phyloP scores from a whole-genome alignment of 2,888 invertebrate genomes.

The Synergus japonicus region DNA sequence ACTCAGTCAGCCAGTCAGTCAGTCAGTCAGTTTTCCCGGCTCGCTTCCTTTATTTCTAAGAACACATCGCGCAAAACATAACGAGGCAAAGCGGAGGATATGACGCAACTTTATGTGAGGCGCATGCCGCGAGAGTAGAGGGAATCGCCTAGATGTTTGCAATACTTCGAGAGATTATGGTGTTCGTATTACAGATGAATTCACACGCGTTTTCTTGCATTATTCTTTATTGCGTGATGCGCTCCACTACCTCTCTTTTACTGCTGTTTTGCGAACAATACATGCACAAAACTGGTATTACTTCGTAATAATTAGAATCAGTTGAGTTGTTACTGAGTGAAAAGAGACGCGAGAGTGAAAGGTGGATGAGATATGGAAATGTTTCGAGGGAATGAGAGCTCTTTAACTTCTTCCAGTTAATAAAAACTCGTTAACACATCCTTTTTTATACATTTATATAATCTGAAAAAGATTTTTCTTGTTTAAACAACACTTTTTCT shows the following conservation, averaged over 20 bases:
- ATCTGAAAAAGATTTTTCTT: background rate
- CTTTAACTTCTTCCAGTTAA: background rate
- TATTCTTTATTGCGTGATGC: conserved; percentile 20
- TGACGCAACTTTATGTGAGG: conserved; percentile 34
- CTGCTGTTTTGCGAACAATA: conserved; percentile 12
- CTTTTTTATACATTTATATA: background rate
- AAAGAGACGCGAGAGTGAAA: conserved; percentile 23
- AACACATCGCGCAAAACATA: conserved; percentile 16
- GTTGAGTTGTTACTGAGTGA: background rate
- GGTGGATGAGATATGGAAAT: conserved; percentile 17
- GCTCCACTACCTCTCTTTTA: conserved; percentile 32
- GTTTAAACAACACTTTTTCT: background rate
- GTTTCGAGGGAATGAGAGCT: background rate
- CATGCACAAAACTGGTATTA: conserved; percentile 2
- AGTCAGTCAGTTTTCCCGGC: background rate
- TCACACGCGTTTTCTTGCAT: conserved; percentile 37
- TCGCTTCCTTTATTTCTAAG: conserved; percentile 1
- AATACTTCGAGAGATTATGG: conserved; percentile 29
- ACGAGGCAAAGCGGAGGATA: conserved; percentile 21
- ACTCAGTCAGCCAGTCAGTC: background rate
- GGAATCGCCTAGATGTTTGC: conserved; percentile 19
- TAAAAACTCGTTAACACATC: background rate
- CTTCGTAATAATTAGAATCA: conserved; percentile 23
- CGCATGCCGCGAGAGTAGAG: conserved; percentile 10
- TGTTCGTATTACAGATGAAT: conserved; percentile 36